Conservation (phyloP, 2,888 invertebrate species). For the Capitulum mitella region DNA sequence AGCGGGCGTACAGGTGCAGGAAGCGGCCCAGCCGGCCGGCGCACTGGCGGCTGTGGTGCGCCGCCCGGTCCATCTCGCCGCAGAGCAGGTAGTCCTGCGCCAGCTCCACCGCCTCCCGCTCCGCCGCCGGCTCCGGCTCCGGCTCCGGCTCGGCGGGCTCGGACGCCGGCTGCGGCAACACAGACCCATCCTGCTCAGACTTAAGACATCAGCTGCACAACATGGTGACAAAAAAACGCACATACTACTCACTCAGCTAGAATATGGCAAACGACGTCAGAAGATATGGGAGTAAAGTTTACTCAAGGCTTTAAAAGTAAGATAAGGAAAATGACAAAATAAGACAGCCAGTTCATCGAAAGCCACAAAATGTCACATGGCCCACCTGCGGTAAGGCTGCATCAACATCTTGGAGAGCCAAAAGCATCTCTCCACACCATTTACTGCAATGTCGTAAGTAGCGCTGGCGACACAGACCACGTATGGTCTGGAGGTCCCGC, state of each 20-base stretch:
- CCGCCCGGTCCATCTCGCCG: conserved; percentile 52
- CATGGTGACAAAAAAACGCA: not conserved
- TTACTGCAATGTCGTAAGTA: conserved; percentile 26
- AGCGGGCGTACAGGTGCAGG: conserved; percentile 74
- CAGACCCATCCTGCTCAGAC: conserved; percentile 75
- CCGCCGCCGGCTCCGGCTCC: not conserved
- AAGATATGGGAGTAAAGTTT: not conserved
- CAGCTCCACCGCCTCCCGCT: not conserved
- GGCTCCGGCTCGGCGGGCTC: not conserved
- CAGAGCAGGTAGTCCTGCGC: conserved; percentile 54
- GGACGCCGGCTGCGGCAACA: not conserved
- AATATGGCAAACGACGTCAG: not conserved
- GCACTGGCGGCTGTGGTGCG: conserved; percentile 67
- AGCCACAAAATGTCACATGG: too few relatives aligned
- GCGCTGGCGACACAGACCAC: conserved; percentile 6
- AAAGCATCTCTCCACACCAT: conserved; percentile 28
- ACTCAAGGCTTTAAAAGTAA: not conserved
- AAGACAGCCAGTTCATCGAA: too few relatives aligned
- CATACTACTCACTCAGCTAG: not conserved
- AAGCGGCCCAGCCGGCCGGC: conserved; percentile 66
- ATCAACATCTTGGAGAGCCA: conserved; percentile 25
- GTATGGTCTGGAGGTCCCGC: not conserved
- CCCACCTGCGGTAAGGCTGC: not conserved
- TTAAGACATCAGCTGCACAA: conserved; percentile 55
- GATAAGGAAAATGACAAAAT: not conserved